These are phyloP conservation scores for human (Homo sapiens) DNA, from an alignment of 2,113 vertebrate species.

Conservation along the genomic window DNA sequence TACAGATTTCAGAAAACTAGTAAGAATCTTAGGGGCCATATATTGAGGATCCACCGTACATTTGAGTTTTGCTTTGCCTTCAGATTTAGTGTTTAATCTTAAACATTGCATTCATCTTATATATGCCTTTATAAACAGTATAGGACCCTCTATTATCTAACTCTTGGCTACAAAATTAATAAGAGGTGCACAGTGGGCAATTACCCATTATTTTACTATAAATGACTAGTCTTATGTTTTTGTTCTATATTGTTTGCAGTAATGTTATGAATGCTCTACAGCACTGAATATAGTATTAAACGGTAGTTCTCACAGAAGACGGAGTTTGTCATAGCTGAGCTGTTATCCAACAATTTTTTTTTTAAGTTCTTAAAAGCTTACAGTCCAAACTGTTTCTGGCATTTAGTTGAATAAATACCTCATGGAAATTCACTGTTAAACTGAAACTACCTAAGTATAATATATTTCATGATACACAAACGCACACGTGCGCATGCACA, in stretches of 20 bases:
- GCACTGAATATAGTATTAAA: not conserved
- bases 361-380: conserved; percentile 1
- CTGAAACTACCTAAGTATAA: not conserved
- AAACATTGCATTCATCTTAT: not conserved
- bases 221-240: not conserved
- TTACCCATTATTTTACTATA: not conserved
- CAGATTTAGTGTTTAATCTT: not conserved
- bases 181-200: not conserved
- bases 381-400: not conserved
- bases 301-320: not conserved
- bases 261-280: not conserved
- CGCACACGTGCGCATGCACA: rapidly evolving
- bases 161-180: not conserved
- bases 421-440: conserved; percentile 2
- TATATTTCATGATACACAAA: not conserved
- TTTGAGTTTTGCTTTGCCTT: not conserved
- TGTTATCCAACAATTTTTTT: not conserved
- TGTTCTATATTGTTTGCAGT: not conserved
- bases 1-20: conserved; percentile 1
- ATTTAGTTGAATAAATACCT: not conserved
- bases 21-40: not conserved
- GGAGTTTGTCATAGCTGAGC: not conserved
- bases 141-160: not conserved
- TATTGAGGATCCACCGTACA: not conserved
- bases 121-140: not conserved